Conservation (phyloP, 1,140 invertebrate genomes). For the Cardiocondyla obscurior region DNA sequence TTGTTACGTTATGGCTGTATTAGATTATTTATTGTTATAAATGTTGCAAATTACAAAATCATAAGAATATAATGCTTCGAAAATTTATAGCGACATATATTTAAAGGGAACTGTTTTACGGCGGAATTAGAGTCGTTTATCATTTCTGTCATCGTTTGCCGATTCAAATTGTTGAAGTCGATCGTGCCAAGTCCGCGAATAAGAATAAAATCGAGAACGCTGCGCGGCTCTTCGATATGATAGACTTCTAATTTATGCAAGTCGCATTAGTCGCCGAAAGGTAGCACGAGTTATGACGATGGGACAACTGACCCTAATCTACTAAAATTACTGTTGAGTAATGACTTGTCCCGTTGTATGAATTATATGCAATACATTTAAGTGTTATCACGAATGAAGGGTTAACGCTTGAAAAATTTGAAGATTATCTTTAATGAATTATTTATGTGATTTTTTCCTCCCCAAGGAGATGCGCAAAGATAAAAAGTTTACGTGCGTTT, state of each 20-base stretch:
- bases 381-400: not conserved
- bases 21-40: not conserved
- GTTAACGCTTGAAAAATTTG: slow-evolving; percentile 12
- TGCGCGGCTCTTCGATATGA: slow-evolving; percentile 12
- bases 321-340: slow-evolving; percentile 49
- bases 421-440: not conserved
- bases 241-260: slow-evolving; percentile 58
- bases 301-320: slow-evolving; percentile 17
- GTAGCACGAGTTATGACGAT: slow-evolving; percentile 4
- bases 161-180: slow-evolving; percentile 30
- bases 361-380: slow-evolving; percentile 14
- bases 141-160: not conserved
- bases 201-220: slow-evolving; percentile 23
- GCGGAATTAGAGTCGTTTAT: slow-evolving; percentile 21
- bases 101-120: slow-evolving; percentile 16
- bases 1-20: not conserved
- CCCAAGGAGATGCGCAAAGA: not conserved
- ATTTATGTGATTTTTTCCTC: not conserved
- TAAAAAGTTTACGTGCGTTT: not conserved
- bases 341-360: slow-evolving; percentile 27
- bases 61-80: not conserved
- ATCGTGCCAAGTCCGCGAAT: not conserved
- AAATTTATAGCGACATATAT: not conserved
- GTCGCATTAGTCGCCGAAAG: slow-evolving; percentile 43
- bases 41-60: not conserved